phyloP scores from a whole-genome alignment of 2,113 vertebrate species.

The Lethenteron camtschaticum region DNA sequence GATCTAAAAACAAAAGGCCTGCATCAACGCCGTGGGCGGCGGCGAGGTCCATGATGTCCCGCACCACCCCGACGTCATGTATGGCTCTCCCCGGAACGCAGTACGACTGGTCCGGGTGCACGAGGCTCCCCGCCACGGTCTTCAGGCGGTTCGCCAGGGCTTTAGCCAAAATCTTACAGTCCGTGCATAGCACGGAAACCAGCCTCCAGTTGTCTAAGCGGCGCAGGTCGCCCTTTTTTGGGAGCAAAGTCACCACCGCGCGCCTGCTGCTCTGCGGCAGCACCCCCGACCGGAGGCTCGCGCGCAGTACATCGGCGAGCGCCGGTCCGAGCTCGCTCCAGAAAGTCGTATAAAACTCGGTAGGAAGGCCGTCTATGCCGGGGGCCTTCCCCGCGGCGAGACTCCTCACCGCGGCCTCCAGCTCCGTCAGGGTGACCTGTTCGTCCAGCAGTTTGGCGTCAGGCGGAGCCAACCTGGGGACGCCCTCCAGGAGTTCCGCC shows the following conservation, averaged over 20 bases:
- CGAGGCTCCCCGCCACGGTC: not conserved
- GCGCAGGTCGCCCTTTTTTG: not conserved
- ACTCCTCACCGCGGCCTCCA: not conserved
- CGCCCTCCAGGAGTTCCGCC: no score
- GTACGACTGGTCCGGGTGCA: not conserved
- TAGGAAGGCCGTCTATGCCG: not conserved
- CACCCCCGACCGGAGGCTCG: not conserved
- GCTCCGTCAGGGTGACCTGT: not conserved
- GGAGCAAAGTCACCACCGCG: not conserved
- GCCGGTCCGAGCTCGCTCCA: not conserved
- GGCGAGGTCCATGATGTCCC: not conserved
- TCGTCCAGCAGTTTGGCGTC: not conserved
- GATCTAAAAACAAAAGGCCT: not conserved
- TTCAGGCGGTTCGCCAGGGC: not conserved
- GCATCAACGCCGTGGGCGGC: not conserved
- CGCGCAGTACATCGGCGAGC: not conserved
- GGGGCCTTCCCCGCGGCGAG: not conserved
- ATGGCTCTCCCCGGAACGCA: not conserved
- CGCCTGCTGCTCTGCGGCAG: not conserved
- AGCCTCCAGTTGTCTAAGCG: not conserved
- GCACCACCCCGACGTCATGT: not conserved
- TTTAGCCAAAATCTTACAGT: constrained; percentile 1
- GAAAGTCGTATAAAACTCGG: not conserved
- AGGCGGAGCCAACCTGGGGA: no score
- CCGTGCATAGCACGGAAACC: not conserved